These are phyloP conservation scores for Paracanthobrama guichenoti DNA, from an alignment of 2,113 vertebrate species.

Conservation along the genomic window DNA sequence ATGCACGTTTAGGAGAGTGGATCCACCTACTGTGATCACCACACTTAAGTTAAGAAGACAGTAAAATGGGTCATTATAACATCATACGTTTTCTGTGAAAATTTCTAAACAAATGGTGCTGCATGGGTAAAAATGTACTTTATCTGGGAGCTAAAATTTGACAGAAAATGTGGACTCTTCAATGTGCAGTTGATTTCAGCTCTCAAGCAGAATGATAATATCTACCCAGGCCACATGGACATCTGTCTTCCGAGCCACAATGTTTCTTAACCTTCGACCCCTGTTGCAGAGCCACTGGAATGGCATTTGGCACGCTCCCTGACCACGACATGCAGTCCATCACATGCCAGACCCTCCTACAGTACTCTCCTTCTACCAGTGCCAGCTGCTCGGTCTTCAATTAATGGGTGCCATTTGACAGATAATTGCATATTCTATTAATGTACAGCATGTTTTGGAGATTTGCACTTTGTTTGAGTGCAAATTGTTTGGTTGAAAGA, in stretches of 20 bases:
- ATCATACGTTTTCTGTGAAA: no score
- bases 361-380: conserved; percentile 87
- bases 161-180: background rate
- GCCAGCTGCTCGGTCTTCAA: conserved; percentile 77
- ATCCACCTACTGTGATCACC: conserved; percentile 1
- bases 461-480: conserved; percentile 63
- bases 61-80: conserved; percentile 18
- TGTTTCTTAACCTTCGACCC: conserved; percentile 50
- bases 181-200: background rate
- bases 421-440: conserved; percentile 78
- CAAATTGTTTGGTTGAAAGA: background rate
- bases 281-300: conserved; percentile 62
- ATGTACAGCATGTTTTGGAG: conserved; percentile 67
- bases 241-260: conserved; percentile 57
- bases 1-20: background rate
- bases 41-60: background rate
- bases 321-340: conserved; percentile 51
- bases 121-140: no score
- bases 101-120: background rate
- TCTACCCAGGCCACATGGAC: conserved; percentile 41
- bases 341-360: conserved; percentile 80
- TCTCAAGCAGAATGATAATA: conserved; percentile 1
- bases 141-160: no score
- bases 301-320: conserved; percentile 55
- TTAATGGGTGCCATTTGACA: conserved; percentile 72